Conservation (phyloP, 2,797 vertebrate species). For the Epinephelus awoara region DNA sequence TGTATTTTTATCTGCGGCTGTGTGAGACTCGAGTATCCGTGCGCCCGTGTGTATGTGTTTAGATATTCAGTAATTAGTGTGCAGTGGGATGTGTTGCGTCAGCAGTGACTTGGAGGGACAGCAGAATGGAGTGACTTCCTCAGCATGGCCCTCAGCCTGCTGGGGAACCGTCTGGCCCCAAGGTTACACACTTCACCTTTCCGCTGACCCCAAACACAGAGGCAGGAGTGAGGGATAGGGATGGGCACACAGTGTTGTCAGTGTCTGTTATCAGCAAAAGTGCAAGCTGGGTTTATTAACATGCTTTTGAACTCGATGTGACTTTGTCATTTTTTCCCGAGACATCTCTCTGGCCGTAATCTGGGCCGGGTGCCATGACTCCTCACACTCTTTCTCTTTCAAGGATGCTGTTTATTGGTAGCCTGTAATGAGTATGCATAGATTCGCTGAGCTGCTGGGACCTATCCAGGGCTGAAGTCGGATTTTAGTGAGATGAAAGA, state of each 20-base stretch:
- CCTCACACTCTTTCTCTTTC: conserved; percentile 40
- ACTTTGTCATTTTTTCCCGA: conserved; percentile 31
- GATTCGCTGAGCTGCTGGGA: conserved; percentile 46
- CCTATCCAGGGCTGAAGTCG: conserved; percentile 26
- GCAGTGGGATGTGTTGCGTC: conserved; percentile 58
- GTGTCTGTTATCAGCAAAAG: conserved; percentile 19
- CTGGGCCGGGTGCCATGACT: conserved; percentile 56
- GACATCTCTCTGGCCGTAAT: conserved; percentile 41
- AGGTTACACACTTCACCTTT: conserved; percentile 65
- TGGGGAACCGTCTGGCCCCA: conserved; percentile 80
- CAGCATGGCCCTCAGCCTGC: conserved; percentile 73
- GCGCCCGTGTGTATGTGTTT: conserved; percentile 35
- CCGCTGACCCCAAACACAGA: conserved; percentile 66
- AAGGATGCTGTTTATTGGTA: conserved; percentile 55
- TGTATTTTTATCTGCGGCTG: conserved; percentile 24
- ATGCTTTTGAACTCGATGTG: conserved; percentile 39
- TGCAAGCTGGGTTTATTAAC: conserved; percentile 40
- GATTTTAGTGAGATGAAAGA: conserved; percentile 46
- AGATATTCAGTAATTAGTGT: conserved; percentile 47
- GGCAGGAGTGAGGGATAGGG: conserved; percentile 20
- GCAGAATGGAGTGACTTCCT: conserved; percentile 59
- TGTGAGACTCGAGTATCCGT: conserved; percentile 21
- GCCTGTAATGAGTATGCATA: conserved; percentile 64
- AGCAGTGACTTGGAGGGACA: conserved; percentile 56
- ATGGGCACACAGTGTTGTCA: conserved; percentile 13